Evolutionary conservation across 2,888 invertebrate species (phyloP), one percentile per base, ranked within the genome.

Genomic region (Malacosoma neustria): DNA sequence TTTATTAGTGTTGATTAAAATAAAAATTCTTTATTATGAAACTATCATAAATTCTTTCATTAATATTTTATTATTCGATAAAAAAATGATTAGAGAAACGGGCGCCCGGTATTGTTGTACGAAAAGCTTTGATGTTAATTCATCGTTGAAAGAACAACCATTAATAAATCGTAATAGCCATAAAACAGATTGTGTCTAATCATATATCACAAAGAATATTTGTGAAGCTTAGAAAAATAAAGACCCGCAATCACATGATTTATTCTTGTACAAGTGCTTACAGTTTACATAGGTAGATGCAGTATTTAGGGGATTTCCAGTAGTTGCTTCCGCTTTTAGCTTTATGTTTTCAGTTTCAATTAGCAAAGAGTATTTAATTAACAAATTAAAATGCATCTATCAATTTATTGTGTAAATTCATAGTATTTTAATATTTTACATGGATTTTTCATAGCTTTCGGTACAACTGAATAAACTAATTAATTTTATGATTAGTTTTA

Each of bases 121-220:
- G 1, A 22, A 22, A 6, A 22, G 22, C 70, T 73, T 73, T 73
- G 70, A 72, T 63, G 64, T 64, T 65, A 62, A 71, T 64, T 57
- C 49, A 37, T 48, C 51, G 69, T 54, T 72, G 71, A 73, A 69
- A 71, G 67, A 68, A 49, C 53, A 48, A 43, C 57, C 65, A 70
- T 71, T 70, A 68, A 67, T 65, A 69, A 70, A 57, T 65, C 63
- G 49, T 56, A 57, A 47, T 43, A 43, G 57, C 51, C 58, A 69
- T 73, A 72, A 73, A 68, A 63, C 64, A 65, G 60, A 70, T 66
- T 62, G 53, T 56, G 61, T 63, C 61, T 59, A 62, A 60, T 66
- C 61, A 63, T 74, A 70, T 66, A 63, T 72, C 61, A 72, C 61
- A 57, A 56, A 59, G 50, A 57, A 57, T 63, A 61, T 67, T 66